A percentile compares a stretch with the other conserved stretches of the same genome.
Evolutionary conservation across 2,113 vertebrate genomes (phyloP).

Genomic region (Barnardius zonarius): DNA sequence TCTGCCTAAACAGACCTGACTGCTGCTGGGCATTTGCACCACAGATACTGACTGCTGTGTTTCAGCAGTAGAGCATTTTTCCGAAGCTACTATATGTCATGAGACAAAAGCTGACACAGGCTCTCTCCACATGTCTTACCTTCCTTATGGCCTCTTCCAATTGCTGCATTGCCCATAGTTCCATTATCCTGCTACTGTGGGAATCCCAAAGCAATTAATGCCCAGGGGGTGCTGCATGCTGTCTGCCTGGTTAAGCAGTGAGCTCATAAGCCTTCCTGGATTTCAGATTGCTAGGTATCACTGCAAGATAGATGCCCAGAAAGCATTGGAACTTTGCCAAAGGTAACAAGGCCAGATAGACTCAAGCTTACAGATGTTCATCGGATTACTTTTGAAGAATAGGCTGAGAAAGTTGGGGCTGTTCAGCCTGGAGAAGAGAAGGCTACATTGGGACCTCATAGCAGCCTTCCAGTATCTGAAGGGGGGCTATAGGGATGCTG

Average conservation of each 20-base stretch:
- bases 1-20: fast-evolving
- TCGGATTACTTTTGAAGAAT: neutral
- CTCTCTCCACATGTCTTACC: neutral
- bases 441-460: too few species aligned
- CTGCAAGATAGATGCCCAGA: neutral
- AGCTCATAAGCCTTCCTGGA: neutral
- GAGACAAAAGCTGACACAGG: neutral
- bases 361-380: neutral
- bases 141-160: neutral
- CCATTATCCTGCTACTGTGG: neutral
- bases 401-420: too few species aligned
- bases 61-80: neutral
- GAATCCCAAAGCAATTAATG: neutral
- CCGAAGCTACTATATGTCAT: neutral
- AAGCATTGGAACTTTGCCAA: neutral
- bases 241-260: neutral
- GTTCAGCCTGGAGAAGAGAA: too few species aligned
- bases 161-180: fast-evolving
- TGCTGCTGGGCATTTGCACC: neutral
- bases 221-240: neutral
- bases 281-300: neutral
- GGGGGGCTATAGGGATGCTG: too few species aligned
- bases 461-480: too few species aligned
- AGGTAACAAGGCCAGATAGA: neutral
- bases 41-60: neutral